Evolutionary conservation across 2,888 invertebrate genomes (phyloP).

Genomic region (Andrena minutula): DNA sequence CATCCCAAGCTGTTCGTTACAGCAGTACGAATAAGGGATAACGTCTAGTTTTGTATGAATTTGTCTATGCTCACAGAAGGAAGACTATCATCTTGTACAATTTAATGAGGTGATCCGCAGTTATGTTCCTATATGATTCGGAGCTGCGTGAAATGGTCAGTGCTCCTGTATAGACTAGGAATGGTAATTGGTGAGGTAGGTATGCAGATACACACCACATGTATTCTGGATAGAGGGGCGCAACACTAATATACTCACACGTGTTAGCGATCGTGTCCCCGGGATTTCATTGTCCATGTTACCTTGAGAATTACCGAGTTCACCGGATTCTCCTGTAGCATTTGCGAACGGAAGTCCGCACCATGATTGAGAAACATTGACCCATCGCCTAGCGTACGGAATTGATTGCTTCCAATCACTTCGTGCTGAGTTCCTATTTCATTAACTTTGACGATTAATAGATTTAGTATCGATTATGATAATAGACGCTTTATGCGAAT

Average conservation of each 20-base stretch:
- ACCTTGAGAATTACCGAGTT: slow-evolving; percentile 80
- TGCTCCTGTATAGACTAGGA: slow-evolving; percentile 71
- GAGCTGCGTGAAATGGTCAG: slow-evolving; percentile 69
- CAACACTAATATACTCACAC: slow-evolving; percentile 79
- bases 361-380: slow-evolving; percentile 68
- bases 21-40: not conserved
- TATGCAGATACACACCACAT: slow-evolving; percentile 80
- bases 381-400: slow-evolving; percentile 49
- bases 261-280: slow-evolving; percentile 81
- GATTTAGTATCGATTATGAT: not conserved
- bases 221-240: slow-evolving; percentile 72
- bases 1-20: not conserved
- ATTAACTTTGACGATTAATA: not conserved
- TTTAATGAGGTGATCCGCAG: slow-evolving; percentile 71
- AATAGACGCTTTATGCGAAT: not conserved
- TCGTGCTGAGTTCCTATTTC: slow-evolving; percentile 14
- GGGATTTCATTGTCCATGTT: slow-evolving; percentile 82
- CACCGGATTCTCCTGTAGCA: slow-evolving; percentile 71
- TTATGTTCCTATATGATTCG: slow-evolving; percentile 70
- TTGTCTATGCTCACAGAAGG: slow-evolving; percentile 29
- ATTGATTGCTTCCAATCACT: slow-evolving; percentile 53
- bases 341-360: slow-evolving; percentile 71
- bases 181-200: slow-evolving; percentile 80
- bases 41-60: slow-evolving; percentile 32
- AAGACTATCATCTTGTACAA: slow-evolving; percentile 63